Conservation (phyloP, 2,797 vertebrate species). For the Gymnodraco acuticeps region DNA sequence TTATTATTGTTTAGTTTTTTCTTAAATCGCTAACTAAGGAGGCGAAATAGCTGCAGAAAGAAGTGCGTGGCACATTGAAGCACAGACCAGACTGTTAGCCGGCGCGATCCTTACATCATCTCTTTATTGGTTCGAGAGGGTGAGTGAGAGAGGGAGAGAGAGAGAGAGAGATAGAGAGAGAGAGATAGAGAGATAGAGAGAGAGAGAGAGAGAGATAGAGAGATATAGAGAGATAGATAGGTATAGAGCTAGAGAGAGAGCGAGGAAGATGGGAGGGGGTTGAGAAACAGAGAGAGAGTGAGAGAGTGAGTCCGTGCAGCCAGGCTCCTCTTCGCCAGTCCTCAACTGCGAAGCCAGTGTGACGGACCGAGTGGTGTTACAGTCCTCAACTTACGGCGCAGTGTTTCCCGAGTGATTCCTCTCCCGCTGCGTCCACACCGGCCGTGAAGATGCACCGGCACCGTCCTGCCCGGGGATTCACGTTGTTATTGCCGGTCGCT, state of each 20-base stretch:
- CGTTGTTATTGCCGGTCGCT: constrained; percentile 71
- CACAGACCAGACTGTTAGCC: constrained; percentile 45
- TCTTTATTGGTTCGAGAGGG: constrained; percentile 43
- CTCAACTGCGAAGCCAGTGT: constrained; percentile 69
- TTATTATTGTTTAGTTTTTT: constrained; percentile 18
- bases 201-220: too few relatives aligned
- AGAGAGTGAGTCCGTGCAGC: constrained; percentile 53
- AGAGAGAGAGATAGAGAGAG: not conserved
- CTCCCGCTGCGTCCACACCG: constrained; percentile 58
- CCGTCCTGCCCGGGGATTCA: constrained; percentile 72
- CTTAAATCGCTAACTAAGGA: constrained; percentile 28
- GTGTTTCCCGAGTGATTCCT: constrained; percentile 25
- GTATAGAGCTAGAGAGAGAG: not conserved
- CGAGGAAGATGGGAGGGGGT: too few relatives aligned
- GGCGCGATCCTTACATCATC: constrained; percentile 76
- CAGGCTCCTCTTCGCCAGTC: constrained; percentile 71
- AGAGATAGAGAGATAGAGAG: too few relatives aligned
- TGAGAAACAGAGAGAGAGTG: not conserved
- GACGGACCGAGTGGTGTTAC: constrained; percentile 58
- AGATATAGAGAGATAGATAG: not conserved
- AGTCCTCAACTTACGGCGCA: constrained; percentile 20
- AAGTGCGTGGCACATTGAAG: constrained; percentile 38
- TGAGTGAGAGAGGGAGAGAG: not conserved
- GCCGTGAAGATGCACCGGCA: constrained; percentile 78
- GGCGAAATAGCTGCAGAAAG: constrained; percentile 38